Percentiles rank a stretch among this genome's conserved stretches.
Conservation (phyloP, 2,888 invertebrate genomes). For the Dermolepida albohirtum region DNA sequence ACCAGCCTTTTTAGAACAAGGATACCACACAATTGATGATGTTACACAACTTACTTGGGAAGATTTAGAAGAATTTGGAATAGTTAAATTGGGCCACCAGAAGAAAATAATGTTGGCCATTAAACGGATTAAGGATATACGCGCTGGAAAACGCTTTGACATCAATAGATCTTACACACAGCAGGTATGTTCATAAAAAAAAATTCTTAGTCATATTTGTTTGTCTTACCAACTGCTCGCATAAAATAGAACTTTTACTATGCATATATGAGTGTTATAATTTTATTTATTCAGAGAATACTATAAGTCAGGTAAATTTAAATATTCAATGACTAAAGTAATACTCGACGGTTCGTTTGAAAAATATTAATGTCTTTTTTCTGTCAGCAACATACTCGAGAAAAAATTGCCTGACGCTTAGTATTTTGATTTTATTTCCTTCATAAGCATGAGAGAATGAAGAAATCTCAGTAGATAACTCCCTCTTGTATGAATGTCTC, state of each 20-base stretch:
- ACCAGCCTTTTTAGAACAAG: conserved; percentile 89
- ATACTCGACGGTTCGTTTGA: background rate
- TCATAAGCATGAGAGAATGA: conserved; percentile 37
- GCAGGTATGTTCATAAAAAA: conserved; percentile 52
- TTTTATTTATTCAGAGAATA: conserved; percentile 20
- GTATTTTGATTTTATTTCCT: conserved; percentile 30
- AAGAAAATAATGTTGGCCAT: conserved; percentile 98
- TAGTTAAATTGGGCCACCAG: conserved; percentile 94
- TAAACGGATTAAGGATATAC: conserved; percentile 94
- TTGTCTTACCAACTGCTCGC: conserved; percentile 38
- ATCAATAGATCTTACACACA: conserved; percentile 62
- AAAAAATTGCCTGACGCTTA: conserved; percentile 33
- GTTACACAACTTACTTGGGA: conserved; percentile 98
- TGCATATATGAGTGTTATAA: conserved; percentile 35
- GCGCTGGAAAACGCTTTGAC: conserved; percentile 80
- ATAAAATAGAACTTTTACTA: conserved; percentile 19
- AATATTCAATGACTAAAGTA: conserved; percentile 23
- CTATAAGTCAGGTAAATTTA: conserved; percentile 37
- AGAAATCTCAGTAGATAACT: conserved; percentile 20
- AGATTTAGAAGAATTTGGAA: conserved; percentile 97
- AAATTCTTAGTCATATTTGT: conserved; percentile 9
- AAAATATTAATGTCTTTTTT: too few relatives aligned
- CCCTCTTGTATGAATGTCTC: conserved; percentile 16
- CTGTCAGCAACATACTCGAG: conserved; percentile 10
- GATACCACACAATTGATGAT: conserved; percentile 93